Evolutionary conservation across 1,140 invertebrate species (phyloP).

Genomic region (Cyclina sinensis): DNA sequence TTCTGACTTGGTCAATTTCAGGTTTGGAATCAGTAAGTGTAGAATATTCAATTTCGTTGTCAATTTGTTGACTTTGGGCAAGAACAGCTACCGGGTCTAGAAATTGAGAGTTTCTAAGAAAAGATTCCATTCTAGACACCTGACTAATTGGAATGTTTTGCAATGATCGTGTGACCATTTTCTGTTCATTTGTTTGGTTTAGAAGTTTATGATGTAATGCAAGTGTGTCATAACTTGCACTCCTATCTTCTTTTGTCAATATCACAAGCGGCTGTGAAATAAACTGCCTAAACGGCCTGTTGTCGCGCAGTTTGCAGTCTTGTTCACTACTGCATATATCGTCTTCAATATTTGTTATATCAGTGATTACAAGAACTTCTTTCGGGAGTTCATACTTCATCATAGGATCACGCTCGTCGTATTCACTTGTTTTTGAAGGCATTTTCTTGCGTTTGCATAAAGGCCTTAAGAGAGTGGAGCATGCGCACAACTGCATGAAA

Average conservation of each 20-base stretch:
- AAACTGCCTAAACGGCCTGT: background rate
- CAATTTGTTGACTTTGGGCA: background rate
- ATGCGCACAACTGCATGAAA: slow-evolving; percentile 46
- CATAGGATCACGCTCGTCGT: background rate
- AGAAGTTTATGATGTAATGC: background rate
- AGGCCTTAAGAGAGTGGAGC: slow-evolving; percentile 33
- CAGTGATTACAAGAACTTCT: background rate
- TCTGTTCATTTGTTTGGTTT: background rate
- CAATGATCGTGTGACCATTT: background rate
- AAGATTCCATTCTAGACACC: background rate
- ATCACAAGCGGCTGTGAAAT: background rate
- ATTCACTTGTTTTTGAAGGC: background rate
- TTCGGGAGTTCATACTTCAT: background rate
- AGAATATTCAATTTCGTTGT: background rate
- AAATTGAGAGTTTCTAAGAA: slow-evolving; percentile 7
- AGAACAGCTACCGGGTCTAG: background rate
- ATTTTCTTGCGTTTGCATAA: background rate
- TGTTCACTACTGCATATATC: background rate
- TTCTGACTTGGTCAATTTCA: background rate
- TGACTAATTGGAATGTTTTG: background rate
- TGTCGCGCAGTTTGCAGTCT: background rate
- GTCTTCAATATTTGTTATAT: background rate
- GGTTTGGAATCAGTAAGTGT: background rate
- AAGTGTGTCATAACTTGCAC: slow-evolving; percentile 17
- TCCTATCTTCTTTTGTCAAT: background rate